Base-by-base conservation (phyloP, 2,888 invertebrate species). In the Erebia epiphron region DNA sequence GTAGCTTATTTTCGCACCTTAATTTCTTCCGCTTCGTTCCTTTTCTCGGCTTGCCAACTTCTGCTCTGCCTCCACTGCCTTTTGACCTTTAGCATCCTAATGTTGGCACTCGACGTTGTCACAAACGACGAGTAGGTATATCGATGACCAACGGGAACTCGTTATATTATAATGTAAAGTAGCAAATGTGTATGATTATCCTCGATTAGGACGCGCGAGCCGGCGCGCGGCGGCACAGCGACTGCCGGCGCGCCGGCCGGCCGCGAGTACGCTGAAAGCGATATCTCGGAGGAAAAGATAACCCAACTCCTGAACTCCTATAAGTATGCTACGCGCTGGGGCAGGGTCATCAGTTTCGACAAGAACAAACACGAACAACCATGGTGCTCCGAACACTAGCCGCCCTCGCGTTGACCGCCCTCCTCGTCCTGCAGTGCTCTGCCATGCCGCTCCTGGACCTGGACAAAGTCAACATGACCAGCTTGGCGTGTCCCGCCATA, bases 231-330 rank as follows among this genome's bases (percentile, higher is more conserved):
- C n/a, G 35, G 1, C 11, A n/a, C 5, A 3, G 62, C 62, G 18
- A 62, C 49, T 49, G 62, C 11, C 35, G 16, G 1, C 21, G n/a
- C 52, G 35, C 64, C 50, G 14, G 21, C 63, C 46, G 9, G 21
- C 56, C 21, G 4, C 26, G 10, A 13, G 26, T 26, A 11, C 18
- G 56, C 56, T 14, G 26, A 21, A 21, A 35, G 35, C 43, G 26
- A 50, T 64, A 64, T 52, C 63, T 50, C 63, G 11, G 16, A 54
- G 64, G 64, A 64, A 64, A 64, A 64, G 64, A 54, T 64, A 64
- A 64, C 52, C 10, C 52, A 35, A 35, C n/a, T 14, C 13, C 54
- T n/a, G n/a, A 18, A 14, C 41, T 7, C 11, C 7, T 64, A 64
- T 64, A 64, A 64, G 64, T 52, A 52, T 5, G 9, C 41, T 8